Conservation (phyloP, 2,797 vertebrate genomes). For the Carcharodon carcharias region DNA sequence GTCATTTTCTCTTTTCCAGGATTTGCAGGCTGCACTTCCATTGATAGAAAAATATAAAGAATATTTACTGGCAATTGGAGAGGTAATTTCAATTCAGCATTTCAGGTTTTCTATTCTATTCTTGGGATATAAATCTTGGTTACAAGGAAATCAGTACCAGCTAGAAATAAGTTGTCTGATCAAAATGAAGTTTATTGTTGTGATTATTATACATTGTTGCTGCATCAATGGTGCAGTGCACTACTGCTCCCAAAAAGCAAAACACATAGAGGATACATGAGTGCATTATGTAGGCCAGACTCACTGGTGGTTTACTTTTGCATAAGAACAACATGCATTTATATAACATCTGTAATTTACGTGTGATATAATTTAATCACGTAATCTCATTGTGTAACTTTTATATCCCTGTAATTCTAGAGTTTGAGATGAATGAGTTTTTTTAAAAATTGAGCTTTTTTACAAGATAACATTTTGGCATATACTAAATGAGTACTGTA, state of each 20-base stretch:
- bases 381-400: neutral
- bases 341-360: neutral
- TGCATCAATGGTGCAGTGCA: neutral
- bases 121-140: neutral
- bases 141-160: neutral
- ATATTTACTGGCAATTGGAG: constrained; percentile 79
- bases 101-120: constrained; percentile 1
- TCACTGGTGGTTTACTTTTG: neutral
- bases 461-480: constrained; percentile 7
- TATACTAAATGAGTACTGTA: neutral
- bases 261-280: neutral
- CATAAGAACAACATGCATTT: neutral
- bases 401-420: neutral
- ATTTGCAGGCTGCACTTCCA: constrained; percentile 80
- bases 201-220: neutral
- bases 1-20: constrained; percentile 55
- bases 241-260: neutral
- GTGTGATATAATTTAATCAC: neutral
- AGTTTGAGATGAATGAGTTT: neutral
- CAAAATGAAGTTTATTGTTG: neutral
- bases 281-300: neutral
- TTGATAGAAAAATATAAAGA: constrained; percentile 83
- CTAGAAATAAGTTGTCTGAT: neutral
- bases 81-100: constrained; percentile 59
- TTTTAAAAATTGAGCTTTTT: neutral